These are phyloP conservation scores for Ochropleura plecta DNA, from an alignment of 2,888 invertebrate genomes.

Conservation along the genomic window DNA sequence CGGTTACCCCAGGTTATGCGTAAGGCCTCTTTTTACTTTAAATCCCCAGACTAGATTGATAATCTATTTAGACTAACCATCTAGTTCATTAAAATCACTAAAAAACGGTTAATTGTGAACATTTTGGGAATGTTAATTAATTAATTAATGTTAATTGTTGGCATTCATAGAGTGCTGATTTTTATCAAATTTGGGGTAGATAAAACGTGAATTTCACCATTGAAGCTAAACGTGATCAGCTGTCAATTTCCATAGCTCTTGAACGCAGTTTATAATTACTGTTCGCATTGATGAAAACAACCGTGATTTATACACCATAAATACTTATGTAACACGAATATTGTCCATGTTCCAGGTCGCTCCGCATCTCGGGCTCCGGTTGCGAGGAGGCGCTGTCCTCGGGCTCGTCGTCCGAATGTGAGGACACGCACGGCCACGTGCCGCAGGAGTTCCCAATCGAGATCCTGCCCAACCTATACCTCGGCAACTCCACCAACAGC, in stretches of 20 bases:
- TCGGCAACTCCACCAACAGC: conserved; percentile 98
- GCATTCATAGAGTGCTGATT: neutral
- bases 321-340: neutral
- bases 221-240: neutral
- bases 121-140: neutral
- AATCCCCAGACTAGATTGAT: too few species aligned
- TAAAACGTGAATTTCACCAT: neutral
- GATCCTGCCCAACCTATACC: conserved; percentile 97
- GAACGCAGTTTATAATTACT: neutral
- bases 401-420: conserved; percentile 93
- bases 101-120: neutral
- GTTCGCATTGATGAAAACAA: neutral
- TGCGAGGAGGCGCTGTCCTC: conserved; percentile 92
- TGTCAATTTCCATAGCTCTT: neutral
- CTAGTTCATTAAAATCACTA: neutral
- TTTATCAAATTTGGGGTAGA: neutral
- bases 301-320: neutral
- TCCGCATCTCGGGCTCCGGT: conserved; percentile 93
- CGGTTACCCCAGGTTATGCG: neutral
- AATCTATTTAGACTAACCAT: too few species aligned
- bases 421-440: conserved; percentile 90
- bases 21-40: neutral
- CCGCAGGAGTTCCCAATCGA: conserved; percentile 97
- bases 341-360: conserved; percentile 89
- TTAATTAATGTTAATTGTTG: too few species aligned